Conservation (phyloP, 1,140 invertebrate genomes). For the Bombus pyrosoma region DNA sequence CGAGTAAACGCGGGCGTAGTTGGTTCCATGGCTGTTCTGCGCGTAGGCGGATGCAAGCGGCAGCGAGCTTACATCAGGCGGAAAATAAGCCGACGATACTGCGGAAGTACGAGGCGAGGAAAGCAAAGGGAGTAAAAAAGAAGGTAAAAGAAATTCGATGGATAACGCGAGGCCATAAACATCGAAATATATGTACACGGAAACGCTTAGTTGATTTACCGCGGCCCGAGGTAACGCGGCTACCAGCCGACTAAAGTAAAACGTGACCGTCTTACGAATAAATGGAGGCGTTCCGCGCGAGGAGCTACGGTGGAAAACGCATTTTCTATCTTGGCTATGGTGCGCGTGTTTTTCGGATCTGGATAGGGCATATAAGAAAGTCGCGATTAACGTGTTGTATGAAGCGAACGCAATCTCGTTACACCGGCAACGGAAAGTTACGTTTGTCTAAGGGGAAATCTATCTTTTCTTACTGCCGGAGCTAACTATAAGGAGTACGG, state of each 20-base stretch:
- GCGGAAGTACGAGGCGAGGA: neutral
- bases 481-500: neutral
- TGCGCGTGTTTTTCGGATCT: neutral
- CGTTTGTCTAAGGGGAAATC: neutral
- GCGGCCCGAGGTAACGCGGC: constrained; percentile 23
- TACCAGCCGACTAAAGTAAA: constrained; percentile 36
- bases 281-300: neutral
- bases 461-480: neutral
- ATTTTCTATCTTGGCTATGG: neutral
- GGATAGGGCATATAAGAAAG: neutral
- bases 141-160: neutral
- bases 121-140: neutral
- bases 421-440: too few relatives aligned
- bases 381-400: neutral
- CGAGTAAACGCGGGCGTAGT: neutral
- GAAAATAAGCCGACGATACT: neutral
- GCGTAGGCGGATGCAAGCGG: neutral
- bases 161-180: constrained; percentile 31
- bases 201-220: constrained; percentile 51
- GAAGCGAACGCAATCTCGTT: neutral
- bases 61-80: neutral
- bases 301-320: neutral
- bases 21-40: neutral
- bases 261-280: constrained; percentile 55
- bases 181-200: constrained; percentile 32